Percentiles rank a stretch among this genome's conserved stretches.
Conservation (phyloP, 2,113 vertebrate species). For the Mesembrinibis cayennensis region DNA sequence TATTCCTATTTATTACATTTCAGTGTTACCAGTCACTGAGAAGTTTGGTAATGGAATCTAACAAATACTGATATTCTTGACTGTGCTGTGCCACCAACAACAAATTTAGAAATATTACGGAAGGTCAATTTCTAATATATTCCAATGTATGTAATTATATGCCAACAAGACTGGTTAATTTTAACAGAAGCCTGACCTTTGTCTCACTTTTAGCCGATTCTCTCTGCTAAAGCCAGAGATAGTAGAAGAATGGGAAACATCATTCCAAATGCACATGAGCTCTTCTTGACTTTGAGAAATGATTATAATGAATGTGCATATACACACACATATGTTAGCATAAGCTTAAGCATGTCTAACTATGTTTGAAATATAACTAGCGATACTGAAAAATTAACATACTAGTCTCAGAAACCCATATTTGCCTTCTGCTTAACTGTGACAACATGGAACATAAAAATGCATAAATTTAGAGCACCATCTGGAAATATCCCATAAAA, state of each 20-base stretch:
- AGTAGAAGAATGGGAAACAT: neutral
- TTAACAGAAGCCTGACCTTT: neutral
- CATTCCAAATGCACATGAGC: accelerated
- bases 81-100: neutral
- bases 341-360: neutral
- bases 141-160: neutral
- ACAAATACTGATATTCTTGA: neutral
- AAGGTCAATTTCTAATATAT: neutral
- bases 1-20: neutral
- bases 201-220: neutral
- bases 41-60: neutral
- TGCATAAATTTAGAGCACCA: neutral
- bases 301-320: neutral
- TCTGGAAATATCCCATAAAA: neutral
- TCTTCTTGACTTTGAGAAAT: neutral
- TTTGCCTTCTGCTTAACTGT: neutral
- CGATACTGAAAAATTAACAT: neutral
- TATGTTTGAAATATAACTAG: neutral
- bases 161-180: neutral
- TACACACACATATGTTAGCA: neutral
- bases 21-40: neutral
- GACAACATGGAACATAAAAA: neutral
- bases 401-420: neutral
- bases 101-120: neutral
- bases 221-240: neutral